A percentile compares a stretch with the other conserved stretches of the same genome.
Evolutionary conservation across 2,888 invertebrate species (phyloP).

Genomic region (Nomada fucata): DNA sequence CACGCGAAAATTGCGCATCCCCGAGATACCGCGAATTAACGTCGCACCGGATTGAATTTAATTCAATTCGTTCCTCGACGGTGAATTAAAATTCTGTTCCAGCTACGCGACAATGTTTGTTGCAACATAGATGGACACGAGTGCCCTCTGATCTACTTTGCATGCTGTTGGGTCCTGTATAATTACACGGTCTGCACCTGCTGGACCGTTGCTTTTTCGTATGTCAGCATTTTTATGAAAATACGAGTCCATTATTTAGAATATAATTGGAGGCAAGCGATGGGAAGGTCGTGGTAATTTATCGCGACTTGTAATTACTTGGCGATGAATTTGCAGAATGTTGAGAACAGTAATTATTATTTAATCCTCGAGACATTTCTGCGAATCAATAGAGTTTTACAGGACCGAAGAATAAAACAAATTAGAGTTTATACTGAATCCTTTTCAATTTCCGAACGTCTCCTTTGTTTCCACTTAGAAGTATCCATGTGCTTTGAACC

Average conservation of each 20-base stretch:
- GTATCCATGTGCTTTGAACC: not conserved
- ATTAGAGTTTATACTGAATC: no score
- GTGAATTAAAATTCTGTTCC: not conserved
- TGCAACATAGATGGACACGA: not conserved
- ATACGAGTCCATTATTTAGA: not conserved
- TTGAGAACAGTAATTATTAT: no score
- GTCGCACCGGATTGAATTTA: constrained; percentile 17
- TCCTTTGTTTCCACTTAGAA: no score
- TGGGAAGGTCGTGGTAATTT: no score
- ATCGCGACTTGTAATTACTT: no score
- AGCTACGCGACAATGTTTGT: not conserved
- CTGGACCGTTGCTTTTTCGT: not conserved
- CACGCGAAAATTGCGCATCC: constrained; percentile 8
- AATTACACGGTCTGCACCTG: not conserved
- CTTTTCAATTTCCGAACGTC: no score
- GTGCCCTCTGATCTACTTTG: not conserved
- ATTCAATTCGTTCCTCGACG: constrained; percentile 17
- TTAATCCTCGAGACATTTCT: no score
- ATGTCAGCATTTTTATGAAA: not conserved
- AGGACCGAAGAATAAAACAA: no score
- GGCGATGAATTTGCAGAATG: no score
- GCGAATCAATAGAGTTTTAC: no score
- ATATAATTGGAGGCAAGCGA: no score
- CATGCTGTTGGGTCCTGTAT: not conserved
- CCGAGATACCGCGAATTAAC: not conserved